These are phyloP conservation scores for Atrichornis clamosus DNA, from an alignment of 2,113 vertebrate species.

Conservation along the genomic window DNA sequence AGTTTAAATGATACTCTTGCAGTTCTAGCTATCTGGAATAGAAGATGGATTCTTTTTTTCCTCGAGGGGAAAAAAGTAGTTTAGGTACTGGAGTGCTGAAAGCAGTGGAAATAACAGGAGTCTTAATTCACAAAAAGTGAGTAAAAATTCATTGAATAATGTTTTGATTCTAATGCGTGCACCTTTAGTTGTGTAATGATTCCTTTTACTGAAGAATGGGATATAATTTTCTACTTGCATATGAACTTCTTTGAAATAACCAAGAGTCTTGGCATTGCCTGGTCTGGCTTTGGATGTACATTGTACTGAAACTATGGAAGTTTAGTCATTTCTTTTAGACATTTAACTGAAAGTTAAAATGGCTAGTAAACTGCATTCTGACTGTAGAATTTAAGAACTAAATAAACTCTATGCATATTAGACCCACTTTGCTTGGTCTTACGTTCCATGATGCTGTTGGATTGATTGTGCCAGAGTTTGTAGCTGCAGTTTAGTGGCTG, in stretches of 20 bases:
- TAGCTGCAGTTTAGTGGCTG: not conserved
- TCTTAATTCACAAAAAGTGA: not conserved
- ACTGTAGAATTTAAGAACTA: slow-evolving; percentile 60
- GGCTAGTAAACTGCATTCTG: slow-evolving; percentile 37
- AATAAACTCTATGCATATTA: slow-evolving; percentile 75
- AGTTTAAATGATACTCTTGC: not conserved
- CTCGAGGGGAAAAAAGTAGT: not conserved
- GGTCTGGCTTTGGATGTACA: slow-evolving; percentile 35
- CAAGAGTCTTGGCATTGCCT: slow-evolving; percentile 32
- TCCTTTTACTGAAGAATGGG: slow-evolving; percentile 14
- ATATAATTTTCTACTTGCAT: slow-evolving; percentile 15
- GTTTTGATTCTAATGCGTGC: slow-evolving; percentile 47
- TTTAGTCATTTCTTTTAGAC: not conserved
- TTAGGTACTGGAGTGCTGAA: not conserved
- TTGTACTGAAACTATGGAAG: slow-evolving; percentile 2
- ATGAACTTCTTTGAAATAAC: slow-evolving; percentile 3
- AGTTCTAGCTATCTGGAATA: not conserved
- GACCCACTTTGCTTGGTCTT: not conserved
- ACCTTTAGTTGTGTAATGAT: slow-evolving; percentile 35
- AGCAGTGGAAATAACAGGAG: not conserved
- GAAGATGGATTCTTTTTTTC: not conserved
- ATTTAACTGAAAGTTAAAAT: slow-evolving; percentile 18
- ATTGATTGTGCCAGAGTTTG: accelerated
- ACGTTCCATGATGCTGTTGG: not conserved
- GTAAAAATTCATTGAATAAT: not conserved